Evolutionary conservation across 2,113 vertebrate species (phyloP).

Genomic region (Channa argus): DNA sequence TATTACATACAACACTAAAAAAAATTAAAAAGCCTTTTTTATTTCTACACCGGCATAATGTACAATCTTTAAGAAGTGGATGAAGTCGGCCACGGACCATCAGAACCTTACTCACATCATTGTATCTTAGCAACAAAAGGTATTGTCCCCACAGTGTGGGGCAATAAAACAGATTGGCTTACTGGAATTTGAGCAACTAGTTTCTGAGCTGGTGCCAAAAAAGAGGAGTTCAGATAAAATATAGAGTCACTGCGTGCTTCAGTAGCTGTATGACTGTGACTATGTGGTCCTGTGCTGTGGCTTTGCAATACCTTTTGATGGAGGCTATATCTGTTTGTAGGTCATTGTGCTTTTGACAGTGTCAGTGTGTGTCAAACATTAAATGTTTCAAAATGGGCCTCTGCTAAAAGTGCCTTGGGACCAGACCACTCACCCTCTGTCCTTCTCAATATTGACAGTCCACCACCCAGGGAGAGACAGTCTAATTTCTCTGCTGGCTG

Average conservation of each 20-base stretch:
- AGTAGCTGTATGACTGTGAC: slow-evolving; percentile 52
- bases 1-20: too few relatives aligned
- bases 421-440: slow-evolving; percentile 70
- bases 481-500: slow-evolving; percentile 82
- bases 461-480: slow-evolving; percentile 73
- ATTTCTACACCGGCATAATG: background rate
- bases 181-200: slow-evolving; percentile 45
- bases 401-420: slow-evolving; percentile 74
- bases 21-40: background rate
- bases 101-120: slow-evolving; percentile 10
- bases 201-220: slow-evolving; percentile 57
- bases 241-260: slow-evolving; percentile 40
- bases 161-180: slow-evolving; percentile 55
- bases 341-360: slow-evolving; percentile 77
- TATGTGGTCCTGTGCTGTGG: slow-evolving; percentile 3
- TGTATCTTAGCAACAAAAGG: slow-evolving; percentile 20
- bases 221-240: slow-evolving; percentile 43
- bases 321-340: slow-evolving; percentile 68
- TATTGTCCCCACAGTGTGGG: slow-evolving; percentile 19
- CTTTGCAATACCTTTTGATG: slow-evolving; percentile 48
- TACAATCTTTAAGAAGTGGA: background rate
- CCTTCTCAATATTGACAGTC: slow-evolving; percentile 71
- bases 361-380: slow-evolving; percentile 75
- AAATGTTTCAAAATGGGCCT: slow-evolving; percentile 73
- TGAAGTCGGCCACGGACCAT: background rate